Conservation (phyloP, 2,113 vertebrate genomes). For the Vidua macroura region DNA sequence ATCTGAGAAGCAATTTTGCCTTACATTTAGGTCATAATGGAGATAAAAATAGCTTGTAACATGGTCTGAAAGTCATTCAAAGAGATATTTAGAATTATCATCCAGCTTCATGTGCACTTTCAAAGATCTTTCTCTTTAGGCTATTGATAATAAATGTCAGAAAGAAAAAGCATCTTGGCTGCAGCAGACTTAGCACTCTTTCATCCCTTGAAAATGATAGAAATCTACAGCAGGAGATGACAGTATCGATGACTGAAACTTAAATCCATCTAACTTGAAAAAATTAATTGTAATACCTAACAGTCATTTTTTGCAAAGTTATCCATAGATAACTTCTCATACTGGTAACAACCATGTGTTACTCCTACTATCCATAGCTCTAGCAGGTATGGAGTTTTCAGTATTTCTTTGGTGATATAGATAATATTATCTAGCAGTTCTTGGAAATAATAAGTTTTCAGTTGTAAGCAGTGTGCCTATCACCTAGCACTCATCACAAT, state of each 20-base stretch:
- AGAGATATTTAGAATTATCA: slow-evolving; percentile 70
- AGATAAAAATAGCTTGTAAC: slow-evolving; percentile 56
- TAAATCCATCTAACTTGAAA: slow-evolving; percentile 49
- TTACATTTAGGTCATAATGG: slow-evolving; percentile 11
- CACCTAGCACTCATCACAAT: background rate
- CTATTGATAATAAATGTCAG: slow-evolving; percentile 73
- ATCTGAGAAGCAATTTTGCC: slow-evolving; percentile 44
- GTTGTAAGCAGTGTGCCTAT: background rate
- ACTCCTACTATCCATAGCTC: background rate
- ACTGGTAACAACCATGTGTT: background rate
- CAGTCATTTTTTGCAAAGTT: background rate
- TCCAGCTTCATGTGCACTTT: slow-evolving; percentile 49
- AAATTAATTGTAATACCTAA: slow-evolving; percentile 21
- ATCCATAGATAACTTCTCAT: background rate
- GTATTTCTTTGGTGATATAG: background rate
- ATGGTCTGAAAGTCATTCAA: slow-evolving; percentile 37
- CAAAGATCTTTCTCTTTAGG: slow-evolving; percentile 65
- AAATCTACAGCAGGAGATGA: slow-evolving; percentile 57
- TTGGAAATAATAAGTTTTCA: background rate
- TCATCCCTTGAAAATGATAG: slow-evolving; percentile 64
- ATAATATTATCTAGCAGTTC: background rate
- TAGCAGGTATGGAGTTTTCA: background rate
- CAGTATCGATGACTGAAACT: background rate
- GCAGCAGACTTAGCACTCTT: slow-evolving; percentile 27
- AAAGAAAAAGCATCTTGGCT: slow-evolving; percentile 49